Percentiles rank a stretch among this genome's conserved stretches.
These are phyloP conservation scores for Rhopalosiphum maidis DNA, from an alignment of 1,140 invertebrate species.

Conservation along the genomic window DNA sequence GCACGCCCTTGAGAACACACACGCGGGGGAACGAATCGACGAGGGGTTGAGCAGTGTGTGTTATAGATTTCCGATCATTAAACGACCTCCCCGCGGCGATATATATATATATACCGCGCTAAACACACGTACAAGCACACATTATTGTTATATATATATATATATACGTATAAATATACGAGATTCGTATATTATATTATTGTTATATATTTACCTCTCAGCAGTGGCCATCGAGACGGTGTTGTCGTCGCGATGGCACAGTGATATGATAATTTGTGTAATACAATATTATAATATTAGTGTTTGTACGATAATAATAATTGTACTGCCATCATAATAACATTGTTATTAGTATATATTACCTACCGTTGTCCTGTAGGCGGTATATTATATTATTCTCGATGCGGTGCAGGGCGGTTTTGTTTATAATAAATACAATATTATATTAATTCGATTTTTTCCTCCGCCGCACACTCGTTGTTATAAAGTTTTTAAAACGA, in stretches of 20 bases:
- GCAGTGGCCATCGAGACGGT: background rate
- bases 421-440: too few relatives aligned
- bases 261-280: constrained; percentile 33
- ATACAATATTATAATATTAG: background rate
- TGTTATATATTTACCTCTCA: constrained; percentile 1
- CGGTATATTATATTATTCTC: background rate
- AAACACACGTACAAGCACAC: too few relatives aligned
- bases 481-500: constrained; percentile 23
- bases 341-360: background rate
- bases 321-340: background rate
- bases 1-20: constrained; percentile 27
- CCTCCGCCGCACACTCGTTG: background rate
- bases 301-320: background rate
- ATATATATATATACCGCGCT: background rate
- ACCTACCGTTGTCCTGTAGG: background rate
- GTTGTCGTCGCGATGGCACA: background rate
- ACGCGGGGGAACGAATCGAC: constrained; percentile 52
- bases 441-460: background rate
- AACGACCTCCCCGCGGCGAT: constrained; percentile 42
- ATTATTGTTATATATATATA: background rate
- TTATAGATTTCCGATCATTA: constrained; percentile 56
- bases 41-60: constrained; percentile 24
- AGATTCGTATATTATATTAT: background rate
- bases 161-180: background rate
- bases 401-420: background rate